phyloP scores from a whole-genome alignment of 2,888 invertebrate species.

The Ichneumoninae sp. region DNA sequence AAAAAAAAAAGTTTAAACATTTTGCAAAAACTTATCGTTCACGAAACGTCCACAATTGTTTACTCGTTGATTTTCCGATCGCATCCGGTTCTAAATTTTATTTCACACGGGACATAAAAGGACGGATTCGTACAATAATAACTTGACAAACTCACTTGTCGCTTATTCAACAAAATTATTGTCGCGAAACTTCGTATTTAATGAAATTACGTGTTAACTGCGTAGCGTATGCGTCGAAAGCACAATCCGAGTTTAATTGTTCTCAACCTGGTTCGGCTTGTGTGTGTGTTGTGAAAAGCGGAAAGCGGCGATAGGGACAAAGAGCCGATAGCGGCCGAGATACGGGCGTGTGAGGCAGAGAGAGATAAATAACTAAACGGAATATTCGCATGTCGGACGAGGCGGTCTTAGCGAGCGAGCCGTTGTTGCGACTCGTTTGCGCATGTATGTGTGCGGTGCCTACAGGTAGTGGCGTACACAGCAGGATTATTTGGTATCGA shows the following conservation, averaged over 20 bases:
- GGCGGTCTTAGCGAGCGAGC: background rate
- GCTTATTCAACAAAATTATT: no score
- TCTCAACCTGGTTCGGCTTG: background rate
- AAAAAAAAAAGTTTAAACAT: no score
- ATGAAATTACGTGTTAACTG: no score
- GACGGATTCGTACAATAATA: no score
- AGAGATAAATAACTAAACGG: slow-evolving; percentile 3
- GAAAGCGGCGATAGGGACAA: slow-evolving; percentile 37
- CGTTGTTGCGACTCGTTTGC: background rate
- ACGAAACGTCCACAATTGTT: no score
- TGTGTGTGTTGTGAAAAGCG: background rate
- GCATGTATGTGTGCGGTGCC: background rate
- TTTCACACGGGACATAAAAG: no score
- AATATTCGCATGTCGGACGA: background rate
- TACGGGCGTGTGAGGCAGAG: background rate
- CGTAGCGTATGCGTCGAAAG: background rate
- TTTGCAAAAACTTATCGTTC: no score
- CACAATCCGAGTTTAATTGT: background rate
- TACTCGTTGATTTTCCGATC: no score
- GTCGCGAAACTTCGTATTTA: no score
- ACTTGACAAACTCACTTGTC: no score
- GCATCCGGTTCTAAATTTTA: no score
- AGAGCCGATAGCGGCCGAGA: slow-evolving; percentile 48
- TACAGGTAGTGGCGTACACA: slow-evolving; percentile 1
- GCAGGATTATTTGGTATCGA: slow-evolving; percentile 2